Evolutionary conservation across 2,113 vertebrate genomes (phyloP).

Genomic region (Echinops telfairi): DNA sequence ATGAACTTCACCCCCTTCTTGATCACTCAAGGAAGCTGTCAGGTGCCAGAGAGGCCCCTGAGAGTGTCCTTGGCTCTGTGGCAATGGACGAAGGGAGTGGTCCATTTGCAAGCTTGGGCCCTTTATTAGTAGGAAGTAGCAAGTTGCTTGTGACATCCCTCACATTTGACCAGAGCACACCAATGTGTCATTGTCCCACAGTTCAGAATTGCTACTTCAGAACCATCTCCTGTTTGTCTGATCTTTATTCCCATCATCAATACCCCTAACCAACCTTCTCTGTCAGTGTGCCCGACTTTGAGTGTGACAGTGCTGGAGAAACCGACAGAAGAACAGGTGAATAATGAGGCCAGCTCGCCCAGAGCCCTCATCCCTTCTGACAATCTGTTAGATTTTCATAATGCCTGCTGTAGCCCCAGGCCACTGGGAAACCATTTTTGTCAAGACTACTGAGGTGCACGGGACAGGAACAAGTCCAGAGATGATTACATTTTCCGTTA

Average conservation of each 20-base stretch:
- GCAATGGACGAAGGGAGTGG: not conserved
- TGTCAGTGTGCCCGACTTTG: slow-evolving; percentile 32
- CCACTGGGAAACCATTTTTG: not conserved
- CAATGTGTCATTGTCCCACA: not conserved
- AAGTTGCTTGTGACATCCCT: not conserved
- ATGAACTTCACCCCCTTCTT: not conserved
- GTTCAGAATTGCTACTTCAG: not conserved
- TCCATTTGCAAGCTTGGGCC: not conserved
- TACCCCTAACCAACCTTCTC: slow-evolving; percentile 36
- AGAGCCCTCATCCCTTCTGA: slow-evolving; percentile 27
- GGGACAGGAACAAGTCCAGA: not conserved
- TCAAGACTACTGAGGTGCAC: not conserved
- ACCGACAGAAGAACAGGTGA: slow-evolving; percentile 60
- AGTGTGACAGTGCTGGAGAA: slow-evolving; percentile 46
- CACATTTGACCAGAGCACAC: not conserved
- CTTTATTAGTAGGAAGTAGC: not conserved
- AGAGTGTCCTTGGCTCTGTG: not conserved
- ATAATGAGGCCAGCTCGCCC: slow-evolving; percentile 62
- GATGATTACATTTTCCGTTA: slow-evolving; percentile 31
- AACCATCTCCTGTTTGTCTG: not conserved
- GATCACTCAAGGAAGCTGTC: not conserved
- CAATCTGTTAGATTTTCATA: slow-evolving; percentile 48
- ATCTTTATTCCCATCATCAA: slow-evolving; percentile 35
- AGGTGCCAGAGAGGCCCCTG: not conserved
- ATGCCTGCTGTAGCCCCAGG: slow-evolving; percentile 8